These are phyloP conservation scores for Dromococcyx pavoninus DNA, from an alignment of 2,797 vertebrate species.

Conservation along the genomic window DNA sequence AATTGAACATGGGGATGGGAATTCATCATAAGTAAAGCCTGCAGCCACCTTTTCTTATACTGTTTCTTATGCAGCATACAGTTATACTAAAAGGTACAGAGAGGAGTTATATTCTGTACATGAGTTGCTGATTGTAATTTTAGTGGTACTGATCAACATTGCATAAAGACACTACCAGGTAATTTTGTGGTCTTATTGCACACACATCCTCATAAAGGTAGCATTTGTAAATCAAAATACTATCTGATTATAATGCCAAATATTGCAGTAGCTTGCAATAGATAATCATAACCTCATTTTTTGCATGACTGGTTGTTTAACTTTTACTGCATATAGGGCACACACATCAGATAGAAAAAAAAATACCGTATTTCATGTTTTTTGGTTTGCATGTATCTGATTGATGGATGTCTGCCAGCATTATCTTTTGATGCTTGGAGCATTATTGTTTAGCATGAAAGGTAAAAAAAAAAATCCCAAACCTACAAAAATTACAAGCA, in stretches of 20 bases:
- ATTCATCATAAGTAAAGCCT: not conserved
- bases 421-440: not conserved
- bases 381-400: not conserved
- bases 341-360: not conserved
- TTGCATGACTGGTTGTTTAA: not conserved
- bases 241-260: not conserved
- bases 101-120: not conserved
- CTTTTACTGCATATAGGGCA: not conserved
- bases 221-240: not conserved
- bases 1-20: not conserved
- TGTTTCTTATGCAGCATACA: not conserved
- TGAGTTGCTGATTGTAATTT: not conserved
- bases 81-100: not conserved
- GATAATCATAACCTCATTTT: not conserved
- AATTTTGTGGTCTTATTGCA: not conserved
- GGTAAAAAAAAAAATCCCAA: not conserved
- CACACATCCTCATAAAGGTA: not conserved
- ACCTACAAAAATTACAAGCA: not conserved
- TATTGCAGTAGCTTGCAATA: not conserved
- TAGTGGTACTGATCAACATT: not conserved
- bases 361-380: not conserved
- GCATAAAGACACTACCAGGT: not conserved
- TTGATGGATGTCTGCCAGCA: not conserved
- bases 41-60: not conserved
- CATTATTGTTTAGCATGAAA: slow-evolving; percentile 23